Percentiles rank a stretch among this genome's conserved stretches.
These are phyloP conservation scores for Gymnarchus niloticus DNA, from an alignment of 2,113 vertebrate species.

Conservation along the genomic window DNA sequence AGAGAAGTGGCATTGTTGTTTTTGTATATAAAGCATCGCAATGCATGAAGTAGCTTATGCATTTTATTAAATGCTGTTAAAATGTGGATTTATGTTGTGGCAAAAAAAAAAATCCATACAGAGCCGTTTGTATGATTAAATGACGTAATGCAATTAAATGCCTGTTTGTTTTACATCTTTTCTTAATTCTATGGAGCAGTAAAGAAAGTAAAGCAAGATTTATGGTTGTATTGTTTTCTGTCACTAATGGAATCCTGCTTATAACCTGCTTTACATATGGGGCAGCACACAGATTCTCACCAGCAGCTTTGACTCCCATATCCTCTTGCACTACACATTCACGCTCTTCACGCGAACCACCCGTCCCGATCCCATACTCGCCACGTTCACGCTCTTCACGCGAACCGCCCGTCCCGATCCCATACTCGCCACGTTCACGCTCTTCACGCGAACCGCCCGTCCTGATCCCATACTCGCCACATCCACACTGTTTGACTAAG, in stretches of 20 bases:
- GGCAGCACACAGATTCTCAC: no score
- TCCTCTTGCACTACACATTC: no score
- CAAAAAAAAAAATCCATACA: conserved; percentile 65
- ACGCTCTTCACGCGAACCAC: no score
- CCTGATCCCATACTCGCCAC: no score
- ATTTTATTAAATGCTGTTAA: conserved; percentile 89
- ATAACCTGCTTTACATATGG: background rate
- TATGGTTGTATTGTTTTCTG: background rate
- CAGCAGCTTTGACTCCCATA: no score
- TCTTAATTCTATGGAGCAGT: conserved; percentile 1
- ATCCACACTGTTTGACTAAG: no score
- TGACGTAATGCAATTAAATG: conserved; percentile 37
- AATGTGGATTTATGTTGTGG: conserved; percentile 76
- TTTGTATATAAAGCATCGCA: conserved; percentile 83
- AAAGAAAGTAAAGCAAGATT: background rate
- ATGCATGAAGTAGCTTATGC: conserved; percentile 88
- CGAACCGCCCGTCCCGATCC: no score
- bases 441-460: no score
- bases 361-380: no score
- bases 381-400: no score
- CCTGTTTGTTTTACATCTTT: conserved; percentile 22
- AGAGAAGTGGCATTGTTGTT: conserved; percentile 76
- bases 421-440: no score
- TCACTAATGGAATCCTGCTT: background rate
- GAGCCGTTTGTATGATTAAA: conserved; percentile 73